Base-by-base conservation (phyloP, 2,113 vertebrate genomes). In the Heloderma charlesbogerti region DNA sequence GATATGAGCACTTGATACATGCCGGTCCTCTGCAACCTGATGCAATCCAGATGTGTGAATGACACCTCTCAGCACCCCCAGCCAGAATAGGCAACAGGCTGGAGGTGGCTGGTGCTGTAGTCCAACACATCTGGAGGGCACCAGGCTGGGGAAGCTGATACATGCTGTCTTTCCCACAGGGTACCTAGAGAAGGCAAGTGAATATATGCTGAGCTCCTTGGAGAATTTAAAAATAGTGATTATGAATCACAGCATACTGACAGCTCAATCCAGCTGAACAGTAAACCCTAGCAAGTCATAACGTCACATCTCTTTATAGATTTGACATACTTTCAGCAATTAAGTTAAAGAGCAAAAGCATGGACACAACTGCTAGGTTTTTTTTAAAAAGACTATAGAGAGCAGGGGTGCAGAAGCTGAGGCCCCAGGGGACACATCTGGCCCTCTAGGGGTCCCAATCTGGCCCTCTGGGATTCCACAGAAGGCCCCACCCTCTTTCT, bases 271-370 rank as follows among this genome's bases (percentile, higher is more conserved):
- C 66, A 87, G 78, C 51, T 54, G 43, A 2, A 2, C 25, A 29
- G 63, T 74, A 43, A 37, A 12, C 2, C 13, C 69, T 85, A n/a
- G 78, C n/a, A 29, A 18, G 71, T 54, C 48, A 29, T 22, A 74
- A 72, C 69, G 27, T 87, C 13, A 69, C 27, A 13, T 69, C 84
- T 48, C 34, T 43, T 20, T 45, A 78, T 31, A 45, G 80, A 27
- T 15, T 84, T 87, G 31, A 54, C 7, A 12, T 29, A 51, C 60
- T 89, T 63, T 81, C 9, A 69, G 31, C 6, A 89, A 91, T 88
- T 43, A 45, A 86, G 43, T 71, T 89, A 81, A 93, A 86, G 57
- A 57, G 81, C 63, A 79, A 6, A 74, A 20, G 18, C 60, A 31
- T 87, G 40, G 15, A 29, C 37, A 27, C 25, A 1, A 29, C 37